Base-by-base conservation (phyloP, 2,888 invertebrate genomes). In the Eupithecia insigniata region DNA sequence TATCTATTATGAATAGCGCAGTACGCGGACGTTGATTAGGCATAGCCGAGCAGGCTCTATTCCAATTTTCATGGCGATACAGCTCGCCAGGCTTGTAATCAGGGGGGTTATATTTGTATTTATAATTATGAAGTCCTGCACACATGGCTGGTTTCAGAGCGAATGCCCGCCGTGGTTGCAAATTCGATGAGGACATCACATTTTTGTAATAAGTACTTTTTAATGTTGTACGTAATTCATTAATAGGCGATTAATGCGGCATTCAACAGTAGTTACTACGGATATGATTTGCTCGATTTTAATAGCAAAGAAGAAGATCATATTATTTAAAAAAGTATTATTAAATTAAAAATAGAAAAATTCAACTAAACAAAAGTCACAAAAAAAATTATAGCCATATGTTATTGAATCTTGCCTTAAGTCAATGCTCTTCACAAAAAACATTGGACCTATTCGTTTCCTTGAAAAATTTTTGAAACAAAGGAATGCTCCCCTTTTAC, bases 1-100 rank as follows among this genome's bases (percentile, higher is more conserved):
- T 89, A 87, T 88, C 85, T 87, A 88, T 89, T 90, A 91, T 90
- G 89, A 90, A 90, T 90, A 86, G 83, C 81, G 81, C 81, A 68
- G 74, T 51, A 79, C 87, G 84, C 86, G 87, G 85, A 81, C 85
- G 84, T 88, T 90, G 89, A 91, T 91, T 92, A 90, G 89, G 83
- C 55, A 75, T 70, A 75, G 71, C 81, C 76, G 83, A 85, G 84
- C 83, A 84, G 84, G 87, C 85, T 87, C 84, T 87, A 89, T 89
- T 90, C 89, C 90, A 90, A 92, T 91, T 91, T 92, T 89, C 89
- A 90, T 89, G 85, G 70, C 67, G 64, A 74, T 67, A 74, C 69
- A 39, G 58, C 0, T 8, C 74, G 26, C 55, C 55, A 74, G 74
- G 58, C 30, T 8, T 22, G 69, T 26, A 74, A 18, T 26, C 12